phyloP scores from a whole-genome alignment of 2,888 invertebrate species.

The Polymixis flavicincta region DNA sequence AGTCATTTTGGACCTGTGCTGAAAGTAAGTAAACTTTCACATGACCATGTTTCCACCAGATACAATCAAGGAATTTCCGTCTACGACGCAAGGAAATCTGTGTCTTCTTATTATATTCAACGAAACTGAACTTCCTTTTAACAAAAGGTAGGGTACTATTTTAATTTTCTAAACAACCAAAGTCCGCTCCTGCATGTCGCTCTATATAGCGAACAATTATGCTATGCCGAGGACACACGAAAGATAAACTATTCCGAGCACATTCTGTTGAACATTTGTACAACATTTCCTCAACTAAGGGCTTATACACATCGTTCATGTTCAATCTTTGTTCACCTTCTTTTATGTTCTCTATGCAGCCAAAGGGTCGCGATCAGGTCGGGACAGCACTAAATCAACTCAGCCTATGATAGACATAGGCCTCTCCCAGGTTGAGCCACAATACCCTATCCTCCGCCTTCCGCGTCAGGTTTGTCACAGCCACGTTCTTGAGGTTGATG shows the following conservation, averaged over 20 bases:
- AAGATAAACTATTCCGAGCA: conserved; percentile 62
- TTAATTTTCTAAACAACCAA: not conserved
- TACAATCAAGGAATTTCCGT: conserved; percentile 2
- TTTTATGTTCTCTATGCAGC: not conserved
- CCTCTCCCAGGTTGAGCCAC: not conserved
- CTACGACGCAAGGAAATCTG: not conserved
- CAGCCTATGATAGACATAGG: not conserved
- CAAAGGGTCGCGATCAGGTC: not conserved
- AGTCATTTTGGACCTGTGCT: no score
- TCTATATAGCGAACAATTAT: conserved; percentile 55
- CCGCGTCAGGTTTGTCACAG: not conserved
- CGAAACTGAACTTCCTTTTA: no score
- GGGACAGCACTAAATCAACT: not conserved
- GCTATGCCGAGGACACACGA: conserved; percentile 58
- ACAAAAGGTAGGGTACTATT: not conserved
- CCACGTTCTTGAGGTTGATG: no score
- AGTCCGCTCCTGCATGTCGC: conserved; percentile 37
- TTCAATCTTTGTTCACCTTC: not conserved
- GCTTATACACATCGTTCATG: conserved; percentile 20
- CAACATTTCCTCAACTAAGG: conserved; percentile 63
- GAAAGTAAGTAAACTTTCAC: no score
- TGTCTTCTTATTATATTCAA: not conserved
- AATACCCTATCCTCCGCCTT: no score
- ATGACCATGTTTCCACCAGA: not conserved
- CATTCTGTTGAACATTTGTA: conserved; percentile 52